phyloP scores from a whole-genome alignment of 2,797 vertebrate species.

The Hirundo rustica region DNA sequence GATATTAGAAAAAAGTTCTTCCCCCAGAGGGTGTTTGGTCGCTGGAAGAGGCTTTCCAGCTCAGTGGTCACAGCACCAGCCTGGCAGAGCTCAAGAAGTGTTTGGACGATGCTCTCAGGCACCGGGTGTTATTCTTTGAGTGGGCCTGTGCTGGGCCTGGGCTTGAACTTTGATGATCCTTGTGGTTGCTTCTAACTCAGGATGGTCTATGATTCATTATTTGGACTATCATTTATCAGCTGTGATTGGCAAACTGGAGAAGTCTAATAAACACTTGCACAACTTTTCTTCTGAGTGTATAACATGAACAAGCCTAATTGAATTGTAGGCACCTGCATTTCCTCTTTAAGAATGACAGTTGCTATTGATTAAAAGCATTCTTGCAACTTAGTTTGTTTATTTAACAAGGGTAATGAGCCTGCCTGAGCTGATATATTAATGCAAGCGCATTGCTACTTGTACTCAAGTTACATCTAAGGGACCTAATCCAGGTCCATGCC shows the following conservation, averaged over 20 bases:
- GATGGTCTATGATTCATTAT: neutral
- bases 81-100: neutral
- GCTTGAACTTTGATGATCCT: neutral
- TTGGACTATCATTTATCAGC: neutral
- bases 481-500: neutral
- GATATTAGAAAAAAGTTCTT: neutral
- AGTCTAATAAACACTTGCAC: neutral
- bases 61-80: neutral
- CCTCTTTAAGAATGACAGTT: neutral
- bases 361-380: neutral
- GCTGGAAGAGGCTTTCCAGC: neutral
- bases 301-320: neutral
- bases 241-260: neutral
- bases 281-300: neutral
- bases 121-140: accelerated
- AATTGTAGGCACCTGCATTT: neutral
- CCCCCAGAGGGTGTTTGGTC: accelerated
- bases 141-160: neutral
- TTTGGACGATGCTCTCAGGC: neutral
- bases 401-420: neutral
- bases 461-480: neutral
- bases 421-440: neutral
- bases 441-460: neutral
- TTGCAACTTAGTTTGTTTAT: neutral
- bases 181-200: neutral